Evolutionary conservation across 2,888 invertebrate genomes (phyloP), one percentile per base, ranked within the genome.

Genomic region (Marronus borbonicus): DNA sequence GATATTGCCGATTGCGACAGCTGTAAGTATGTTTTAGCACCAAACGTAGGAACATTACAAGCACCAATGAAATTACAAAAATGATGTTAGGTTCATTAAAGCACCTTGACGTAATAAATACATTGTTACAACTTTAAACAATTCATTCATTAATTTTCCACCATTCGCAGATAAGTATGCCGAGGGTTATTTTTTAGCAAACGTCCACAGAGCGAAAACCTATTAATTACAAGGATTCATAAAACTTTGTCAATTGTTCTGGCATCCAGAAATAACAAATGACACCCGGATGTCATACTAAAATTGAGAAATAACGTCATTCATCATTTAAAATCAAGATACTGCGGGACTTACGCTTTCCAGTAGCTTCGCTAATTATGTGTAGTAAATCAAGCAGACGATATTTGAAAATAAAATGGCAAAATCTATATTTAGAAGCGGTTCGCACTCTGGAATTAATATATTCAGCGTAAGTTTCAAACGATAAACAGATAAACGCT

Each of bases 231-330:
- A 24, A 74, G 20, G 72, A 74, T 74, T 74, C 72, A 74, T 74
- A 74, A 74, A 74, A 74, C 72, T 74, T 74, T 74, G 72, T 74
- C 72, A 74, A 74, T 74, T 74, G 72, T 74, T n/a, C 72, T 74
- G 72, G 72, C 72, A 74, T 60, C 72, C 60, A 74, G 69, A 65
- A 76, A 72, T 80, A 80, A 81, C 80, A 81, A 81, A 81, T 80
- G 80, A 80, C 79, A 64, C 62, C 79, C 65, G 72, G 80, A 79
- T 80, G 80, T 79, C 80, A 78, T 78, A 79, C 76, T 77, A 77
- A 80, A 81, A 81, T 80, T 81, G 80, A 79, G 80, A 81, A 80
- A 81, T 80, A 80, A 80, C 79, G 78, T 76, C 80, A 78, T 80
- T 77, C 79, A 79, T 81, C 81, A 81, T 80, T 78, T 50, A 69